phyloP scores from a whole-genome alignment of 2,888 invertebrate genomes.

The Cantharis flavilabris region DNA sequence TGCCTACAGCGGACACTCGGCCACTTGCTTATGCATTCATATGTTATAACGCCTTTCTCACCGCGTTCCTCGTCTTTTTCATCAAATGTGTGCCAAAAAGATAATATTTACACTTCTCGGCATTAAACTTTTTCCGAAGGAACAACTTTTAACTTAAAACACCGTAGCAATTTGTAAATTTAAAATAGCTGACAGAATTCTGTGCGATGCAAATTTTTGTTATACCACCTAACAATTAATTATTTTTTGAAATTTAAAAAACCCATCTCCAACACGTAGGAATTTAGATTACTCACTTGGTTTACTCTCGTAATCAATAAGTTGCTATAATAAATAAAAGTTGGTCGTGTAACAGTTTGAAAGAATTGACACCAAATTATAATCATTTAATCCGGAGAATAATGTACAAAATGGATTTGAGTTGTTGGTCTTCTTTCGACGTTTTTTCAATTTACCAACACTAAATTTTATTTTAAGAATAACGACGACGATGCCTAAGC shows the following conservation, averaged over 20 bases:
- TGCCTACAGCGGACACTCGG: constrained; percentile 49
- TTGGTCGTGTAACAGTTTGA: background rate
- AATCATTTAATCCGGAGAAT: background rate
- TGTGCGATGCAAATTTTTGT: background rate
- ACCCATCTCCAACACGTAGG: background rate
- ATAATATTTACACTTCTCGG: constrained; percentile 31
- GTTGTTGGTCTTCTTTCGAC: background rate
- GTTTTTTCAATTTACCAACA: background rate
- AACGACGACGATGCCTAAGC: background rate
- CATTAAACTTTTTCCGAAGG: constrained; percentile 24
- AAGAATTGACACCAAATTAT: background rate
- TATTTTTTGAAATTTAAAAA: background rate
- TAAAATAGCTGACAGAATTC: background rate
- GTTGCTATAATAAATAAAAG: background rate
- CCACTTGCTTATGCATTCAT: constrained; percentile 56
- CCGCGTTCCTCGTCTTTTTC: constrained; percentile 30
- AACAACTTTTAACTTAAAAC: background rate
- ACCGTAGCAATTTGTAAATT: background rate
- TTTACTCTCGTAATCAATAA: background rate
- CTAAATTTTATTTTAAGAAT: background rate
- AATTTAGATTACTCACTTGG: background rate
- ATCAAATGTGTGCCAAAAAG: constrained; percentile 31
- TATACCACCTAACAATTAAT: background rate
- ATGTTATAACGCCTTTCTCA: constrained; percentile 39
- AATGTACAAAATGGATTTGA: background rate